Base-by-base conservation (phyloP, 2,113 vertebrate species). In the Peromyscus polionotus region DNA sequence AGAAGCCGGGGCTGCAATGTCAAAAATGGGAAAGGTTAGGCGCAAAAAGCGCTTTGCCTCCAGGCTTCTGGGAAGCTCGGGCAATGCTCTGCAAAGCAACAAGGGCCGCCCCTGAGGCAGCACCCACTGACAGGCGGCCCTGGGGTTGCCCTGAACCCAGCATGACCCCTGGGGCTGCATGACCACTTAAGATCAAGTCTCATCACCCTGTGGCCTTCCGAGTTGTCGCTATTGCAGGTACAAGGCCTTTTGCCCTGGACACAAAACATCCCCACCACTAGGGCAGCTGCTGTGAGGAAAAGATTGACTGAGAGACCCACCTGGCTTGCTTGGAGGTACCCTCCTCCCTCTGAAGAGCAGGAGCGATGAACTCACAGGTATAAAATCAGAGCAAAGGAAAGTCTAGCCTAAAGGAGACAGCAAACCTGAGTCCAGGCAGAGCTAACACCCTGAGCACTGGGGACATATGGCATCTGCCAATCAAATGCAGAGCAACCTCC, bases 401-500 rank as follows among this genome's bases (percentile, higher is more conserved):
- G 5, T 51, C 45, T n/a, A 11, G 45, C 45, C 63, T 67, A 84
- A 10, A 72, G 4, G 17, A 54, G 65, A 85, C 31, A 14, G 81
- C n/a, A 26, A 5, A 65, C 83, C 42, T 31, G 14, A 48, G 51
- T 70, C 36, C 24, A 54, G 48, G 54, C 54, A 57, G 6, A 24
- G 48, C 48, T 48, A 51, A 8, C 13, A 48, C 68, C 91, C 67
- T 42, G 84, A 63, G 84, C 61, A 6, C 77, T 4, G 31, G 61
- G 65, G 75, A 92, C 96, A 90, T n/a, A 33, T 6, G 84, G 88
- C 93, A 26, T 65, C 84, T 92, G 92, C 73, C 96, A 91, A 1
- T 95, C 96, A 90, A 90, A 92, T 7, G 0, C 94, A 63, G 93
- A 59, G 63, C 84, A 51, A 88, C 84, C 80, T 97, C 92, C 88